Conservation (phyloP, 2,888 invertebrate species). For the Therioaphis trifolii region DNA sequence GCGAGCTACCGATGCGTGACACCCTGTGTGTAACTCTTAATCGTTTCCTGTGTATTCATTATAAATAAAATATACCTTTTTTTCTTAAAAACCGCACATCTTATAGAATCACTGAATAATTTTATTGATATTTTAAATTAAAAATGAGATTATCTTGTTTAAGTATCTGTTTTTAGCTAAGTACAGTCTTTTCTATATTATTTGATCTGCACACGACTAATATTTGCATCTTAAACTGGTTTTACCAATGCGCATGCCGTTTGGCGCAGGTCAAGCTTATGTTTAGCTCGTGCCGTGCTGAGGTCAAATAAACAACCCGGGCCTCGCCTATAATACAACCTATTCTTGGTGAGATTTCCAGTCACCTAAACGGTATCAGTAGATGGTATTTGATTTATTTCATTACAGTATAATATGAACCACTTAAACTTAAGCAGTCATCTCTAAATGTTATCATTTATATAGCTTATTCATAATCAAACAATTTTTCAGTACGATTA, state of each 20-base stretch:
- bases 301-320: slow-evolving; percentile 57
- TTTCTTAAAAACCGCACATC: slow-evolving; percentile 33
- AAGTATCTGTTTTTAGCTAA: background rate
- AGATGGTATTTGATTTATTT: background rate
- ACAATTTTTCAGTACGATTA: background rate
- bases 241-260: slow-evolving; percentile 38
- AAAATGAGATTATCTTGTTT: slow-evolving; percentile 37
- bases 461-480: background rate
- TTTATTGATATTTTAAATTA: slow-evolving; percentile 6
- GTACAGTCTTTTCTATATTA: slow-evolving; percentile 21
- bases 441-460: background rate
- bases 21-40: slow-evolving; percentile 61
- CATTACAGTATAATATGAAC: background rate
- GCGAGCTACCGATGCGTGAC: slow-evolving; percentile 55
- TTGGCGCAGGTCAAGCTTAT: slow-evolving; percentile 47
- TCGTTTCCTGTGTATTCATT: slow-evolving; percentile 57
- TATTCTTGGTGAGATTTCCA: slow-evolving; percentile 37
- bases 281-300: slow-evolving; percentile 54
- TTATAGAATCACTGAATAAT: background rate
- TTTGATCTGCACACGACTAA: slow-evolving; percentile 38
- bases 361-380: slow-evolving; percentile 1
- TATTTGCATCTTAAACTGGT: slow-evolving; percentile 58
- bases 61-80: slow-evolving; percentile 22
- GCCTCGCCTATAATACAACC: slow-evolving; percentile 36
- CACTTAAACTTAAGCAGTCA: background rate